phyloP scores from a whole-genome alignment of 2,113 vertebrate species.

The Melierax canorus region DNA sequence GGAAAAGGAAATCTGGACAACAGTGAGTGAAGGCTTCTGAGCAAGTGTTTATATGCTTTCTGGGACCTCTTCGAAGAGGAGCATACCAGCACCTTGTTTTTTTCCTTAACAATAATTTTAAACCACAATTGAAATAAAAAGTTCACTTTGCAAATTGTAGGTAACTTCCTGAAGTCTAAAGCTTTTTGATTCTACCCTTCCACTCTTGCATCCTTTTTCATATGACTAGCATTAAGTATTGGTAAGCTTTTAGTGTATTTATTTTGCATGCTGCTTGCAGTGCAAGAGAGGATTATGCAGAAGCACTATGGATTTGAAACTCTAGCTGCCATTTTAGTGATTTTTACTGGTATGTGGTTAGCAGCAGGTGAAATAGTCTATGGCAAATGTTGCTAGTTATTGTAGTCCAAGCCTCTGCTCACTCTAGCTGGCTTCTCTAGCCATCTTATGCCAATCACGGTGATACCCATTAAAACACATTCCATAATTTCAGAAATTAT shows the following conservation, averaged over 20 bases:
- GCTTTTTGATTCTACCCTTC: neutral
- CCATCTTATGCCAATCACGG: neutral
- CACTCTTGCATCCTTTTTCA: neutral
- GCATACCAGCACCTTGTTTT: accelerated
- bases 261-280: neutral
- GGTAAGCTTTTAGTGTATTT: neutral
- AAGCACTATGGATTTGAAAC: neutral
- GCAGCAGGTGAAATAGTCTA: neutral
- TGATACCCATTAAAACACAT: neutral
- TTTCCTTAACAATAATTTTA: neutral
- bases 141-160: neutral
- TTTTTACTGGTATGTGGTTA: neutral
- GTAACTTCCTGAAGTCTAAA: neutral
- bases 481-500: neutral
- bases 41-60: neutral
- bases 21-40: neutral
- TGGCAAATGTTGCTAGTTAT: neutral
- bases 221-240: neutral
- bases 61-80: neutral
- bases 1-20: neutral
- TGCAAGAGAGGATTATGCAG: neutral
- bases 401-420: neutral
- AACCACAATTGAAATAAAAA: neutral
- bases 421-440: neutral
- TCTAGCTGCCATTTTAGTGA: neutral